Base-by-base conservation (phyloP, 2,888 invertebrate genomes). In the Podotricha telesiphe region DNA sequence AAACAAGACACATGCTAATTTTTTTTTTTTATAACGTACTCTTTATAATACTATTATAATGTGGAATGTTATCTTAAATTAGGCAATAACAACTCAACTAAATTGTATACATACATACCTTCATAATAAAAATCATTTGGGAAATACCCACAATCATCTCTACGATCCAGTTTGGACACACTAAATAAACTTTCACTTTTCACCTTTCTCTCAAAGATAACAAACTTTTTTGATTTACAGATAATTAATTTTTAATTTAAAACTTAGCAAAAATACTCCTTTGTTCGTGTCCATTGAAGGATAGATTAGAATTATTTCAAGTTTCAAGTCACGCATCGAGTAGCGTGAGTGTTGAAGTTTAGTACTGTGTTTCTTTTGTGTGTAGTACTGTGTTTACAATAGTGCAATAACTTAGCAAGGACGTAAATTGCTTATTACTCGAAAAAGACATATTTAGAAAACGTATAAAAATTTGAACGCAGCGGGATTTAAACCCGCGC, bases 271-370 rank as follows among this genome's bases (percentile, higher is more conserved):
- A 34, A 65, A 68, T 40, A 61, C 63, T 73, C 42, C 65, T 66
- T 74, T 72, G 74, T 75, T 69, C 73, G 74, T 70, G 77, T 76
- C 74, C 75, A 81, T 78, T 81, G 77, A 79, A 80, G 77, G 75
- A 73, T 74, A 82, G 88, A 87, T 88, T 84, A 76, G 76, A 79
- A 86, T 87, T 84, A 83, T 78, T 81, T 87, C 84, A 73, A 77
- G 75, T 86, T 89, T 85, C 89, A 77, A 81, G 85, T 86, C 90
- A 89, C 88, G 89, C 80, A 76, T 81, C 70, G 75, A 78, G 80
- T 50, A 50, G 19, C 48, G 50, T 34, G 34, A 50, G 34, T 17
- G 37, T 37, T 62, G 47, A 19, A 34, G 42, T 45, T 45, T 17
- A 53, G 17, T 28, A 10, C 28, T 73, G 82, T 84, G 86, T 83